Percentiles rank a stretch among this genome's conserved stretches.
Evolutionary conservation across 2,888 invertebrate species (phyloP).

Genomic region (Temnothorax ravouxi): DNA sequence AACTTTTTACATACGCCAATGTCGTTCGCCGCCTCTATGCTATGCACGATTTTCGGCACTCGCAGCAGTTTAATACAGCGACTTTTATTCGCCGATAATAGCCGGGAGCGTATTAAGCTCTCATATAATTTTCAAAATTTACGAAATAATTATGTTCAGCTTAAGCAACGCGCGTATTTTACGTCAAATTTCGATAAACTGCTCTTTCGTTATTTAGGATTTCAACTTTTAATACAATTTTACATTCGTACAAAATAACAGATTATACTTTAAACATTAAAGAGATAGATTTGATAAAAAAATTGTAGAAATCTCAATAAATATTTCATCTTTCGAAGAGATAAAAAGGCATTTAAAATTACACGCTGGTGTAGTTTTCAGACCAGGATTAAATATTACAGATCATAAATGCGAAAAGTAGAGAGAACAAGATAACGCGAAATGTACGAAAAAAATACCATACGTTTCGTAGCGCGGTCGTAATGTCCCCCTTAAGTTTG

Average conservation of each 20-base stretch:
- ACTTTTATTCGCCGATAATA: constrained; percentile 2
- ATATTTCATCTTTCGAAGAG: not conserved
- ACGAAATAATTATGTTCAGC: not conserved
- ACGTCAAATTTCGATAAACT: not conserved
- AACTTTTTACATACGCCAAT: constrained; percentile 60
- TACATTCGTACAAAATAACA: not conserved
- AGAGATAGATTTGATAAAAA: not conserved
- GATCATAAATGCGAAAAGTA: not conserved
- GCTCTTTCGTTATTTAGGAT: not conserved
- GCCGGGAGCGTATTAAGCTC: not conserved
- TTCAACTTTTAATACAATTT: not conserved
- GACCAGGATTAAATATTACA: not conserved
- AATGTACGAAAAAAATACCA: constrained; percentile 53
- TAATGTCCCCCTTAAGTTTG: constrained; percentile 62
- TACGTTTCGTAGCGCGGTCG: constrained; percentile 50
- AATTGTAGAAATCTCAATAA: not conserved
- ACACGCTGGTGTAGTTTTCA: not conserved
- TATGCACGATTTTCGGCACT: constrained; percentile 20
- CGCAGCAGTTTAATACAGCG: constrained; percentile 28
- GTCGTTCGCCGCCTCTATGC: not conserved
- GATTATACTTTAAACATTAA: not conserved
- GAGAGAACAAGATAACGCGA: constrained; percentile 40
- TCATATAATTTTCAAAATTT: not conserved
- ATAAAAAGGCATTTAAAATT: not conserved
- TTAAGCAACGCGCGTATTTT: not conserved